phyloP scores from a whole-genome alignment of 2,113 vertebrate species.

The Muntiacus reevesi region DNA sequence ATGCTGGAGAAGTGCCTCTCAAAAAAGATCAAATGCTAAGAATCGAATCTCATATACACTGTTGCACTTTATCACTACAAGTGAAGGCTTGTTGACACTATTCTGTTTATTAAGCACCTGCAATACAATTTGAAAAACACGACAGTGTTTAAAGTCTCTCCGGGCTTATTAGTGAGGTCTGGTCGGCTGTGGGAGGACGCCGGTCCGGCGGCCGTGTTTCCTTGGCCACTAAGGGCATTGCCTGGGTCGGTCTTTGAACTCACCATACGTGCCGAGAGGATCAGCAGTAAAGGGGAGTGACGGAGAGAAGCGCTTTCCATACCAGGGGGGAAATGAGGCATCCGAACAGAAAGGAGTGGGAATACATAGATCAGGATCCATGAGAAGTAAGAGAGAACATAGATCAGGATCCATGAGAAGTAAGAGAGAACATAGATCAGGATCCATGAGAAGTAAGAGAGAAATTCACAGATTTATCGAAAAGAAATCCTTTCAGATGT shows the following conservation, averaged over 20 bases:
- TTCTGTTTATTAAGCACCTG: constrained; percentile 22
- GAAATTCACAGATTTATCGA: not conserved
- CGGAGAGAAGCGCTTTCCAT: not conserved
- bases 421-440: no score
- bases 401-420: not conserved
- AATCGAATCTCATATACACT: constrained; percentile 23
- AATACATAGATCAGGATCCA: not conserved
- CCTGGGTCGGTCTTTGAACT: not conserved
- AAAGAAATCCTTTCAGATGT: not conserved
- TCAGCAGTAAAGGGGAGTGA: not conserved
- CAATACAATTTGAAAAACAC: constrained; percentile 23
- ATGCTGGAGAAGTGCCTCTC: constrained; percentile 67
- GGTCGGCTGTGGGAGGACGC: accelerated
- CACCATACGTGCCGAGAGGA: not conserved
- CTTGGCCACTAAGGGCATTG: not conserved
- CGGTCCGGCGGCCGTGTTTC: not conserved
- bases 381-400: not conserved
- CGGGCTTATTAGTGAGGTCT: not conserved
- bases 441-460: no score
- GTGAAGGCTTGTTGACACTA: constrained; percentile 39
- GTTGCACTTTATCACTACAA: constrained; percentile 19
- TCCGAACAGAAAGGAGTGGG: not conserved
- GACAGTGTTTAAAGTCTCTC: not conserved
- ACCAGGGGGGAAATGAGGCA: not conserved
- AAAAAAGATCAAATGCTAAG: constrained; percentile 76